phyloP scores from a whole-genome alignment of 2,888 invertebrate genomes.

The Cabera pusaria region DNA sequence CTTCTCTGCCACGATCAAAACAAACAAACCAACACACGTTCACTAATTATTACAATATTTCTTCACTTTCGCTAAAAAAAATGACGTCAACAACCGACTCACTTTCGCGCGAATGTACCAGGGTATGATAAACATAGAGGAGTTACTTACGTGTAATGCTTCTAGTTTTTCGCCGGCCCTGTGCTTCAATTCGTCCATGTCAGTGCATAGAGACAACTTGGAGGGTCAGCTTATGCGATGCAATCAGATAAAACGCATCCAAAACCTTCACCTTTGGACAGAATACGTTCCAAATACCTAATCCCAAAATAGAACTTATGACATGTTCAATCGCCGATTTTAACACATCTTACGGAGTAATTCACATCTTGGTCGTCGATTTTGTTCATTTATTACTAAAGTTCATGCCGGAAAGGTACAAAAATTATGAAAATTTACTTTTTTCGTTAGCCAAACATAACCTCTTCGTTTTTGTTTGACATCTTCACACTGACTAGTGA shows the following conservation, averaged over 20 bases:
- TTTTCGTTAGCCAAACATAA: slow-evolving; percentile 61
- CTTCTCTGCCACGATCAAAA: slow-evolving; percentile 43
- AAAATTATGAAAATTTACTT: slow-evolving; percentile 40
- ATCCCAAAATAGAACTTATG: slow-evolving; percentile 72
- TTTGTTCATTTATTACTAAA: slow-evolving; percentile 21
- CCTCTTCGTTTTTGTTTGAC: slow-evolving; percentile 48
- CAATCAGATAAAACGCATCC: slow-evolving; percentile 58
- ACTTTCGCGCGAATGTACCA: slow-evolving; percentile 57
- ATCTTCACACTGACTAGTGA: no score
- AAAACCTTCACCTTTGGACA: slow-evolving; percentile 79
- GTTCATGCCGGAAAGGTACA: slow-evolving; percentile 32
- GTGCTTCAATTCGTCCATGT: slow-evolving; percentile 74
- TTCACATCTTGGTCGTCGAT: slow-evolving; percentile 26
- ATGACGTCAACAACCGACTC: slow-evolving; percentile 43
- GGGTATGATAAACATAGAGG: slow-evolving; percentile 41
- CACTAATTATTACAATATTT: slow-evolving; percentile 25
- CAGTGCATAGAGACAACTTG: slow-evolving; percentile 48
- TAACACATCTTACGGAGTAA: slow-evolving; percentile 33
- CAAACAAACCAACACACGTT: slow-evolving; percentile 26
- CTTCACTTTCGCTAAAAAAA: slow-evolving; percentile 34
- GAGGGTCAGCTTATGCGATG: slow-evolving; percentile 52
- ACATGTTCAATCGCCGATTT: slow-evolving; percentile 42
- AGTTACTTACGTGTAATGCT: slow-evolving; percentile 72
- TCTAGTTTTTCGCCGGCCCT: slow-evolving; percentile 76
- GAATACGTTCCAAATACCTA: slow-evolving; percentile 67